phyloP scores from a whole-genome alignment of 2,888 invertebrate genomes.

The Lycaena phlaeas region DNA sequence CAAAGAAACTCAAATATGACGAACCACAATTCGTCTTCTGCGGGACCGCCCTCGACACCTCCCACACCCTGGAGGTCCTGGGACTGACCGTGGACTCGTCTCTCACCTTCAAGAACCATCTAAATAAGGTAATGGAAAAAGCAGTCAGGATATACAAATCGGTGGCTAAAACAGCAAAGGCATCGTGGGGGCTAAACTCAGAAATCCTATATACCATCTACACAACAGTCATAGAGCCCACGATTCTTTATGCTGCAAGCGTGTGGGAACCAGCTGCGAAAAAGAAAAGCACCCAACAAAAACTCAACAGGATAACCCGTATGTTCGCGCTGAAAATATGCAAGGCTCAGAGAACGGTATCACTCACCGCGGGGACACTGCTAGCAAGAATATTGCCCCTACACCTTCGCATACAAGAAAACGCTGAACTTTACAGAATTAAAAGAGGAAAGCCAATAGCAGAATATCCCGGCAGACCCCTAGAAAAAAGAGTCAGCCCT shows the following conservation, averaged over 20 bases:
- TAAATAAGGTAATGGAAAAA: neutral
- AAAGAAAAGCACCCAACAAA: neutral
- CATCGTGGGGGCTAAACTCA: constrained; percentile 9
- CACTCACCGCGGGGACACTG: neutral
- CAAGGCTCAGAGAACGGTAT: constrained; percentile 10
- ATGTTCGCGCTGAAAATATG: constrained; percentile 1
- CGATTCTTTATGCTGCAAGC: constrained; percentile 7
- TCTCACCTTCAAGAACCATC: constrained; percentile 8
- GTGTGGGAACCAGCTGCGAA: neutral
- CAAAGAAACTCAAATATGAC: constrained; percentile 8
- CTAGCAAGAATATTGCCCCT: constrained; percentile 8
- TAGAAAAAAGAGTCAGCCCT: neutral
- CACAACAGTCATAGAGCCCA: constrained; percentile 5
- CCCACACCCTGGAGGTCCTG: constrained; percentile 6
- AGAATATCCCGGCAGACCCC: neutral
- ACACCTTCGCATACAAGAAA: constrained; percentile 10
- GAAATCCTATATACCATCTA: constrained; percentile 7
- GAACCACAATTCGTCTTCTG: constrained; percentile 1
- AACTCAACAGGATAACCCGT: neutral
- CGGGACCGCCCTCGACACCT: neutral
- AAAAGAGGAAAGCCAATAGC: constrained; percentile 8
- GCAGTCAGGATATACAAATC: constrained; percentile 7
- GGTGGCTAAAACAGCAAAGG: constrained; percentile 7
- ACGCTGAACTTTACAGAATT: constrained; percentile 3
- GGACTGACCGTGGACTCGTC: constrained; percentile 6